Base-by-base conservation (phyloP, 2,888 invertebrate genomes). In the Hermodice carunculata region DNA sequence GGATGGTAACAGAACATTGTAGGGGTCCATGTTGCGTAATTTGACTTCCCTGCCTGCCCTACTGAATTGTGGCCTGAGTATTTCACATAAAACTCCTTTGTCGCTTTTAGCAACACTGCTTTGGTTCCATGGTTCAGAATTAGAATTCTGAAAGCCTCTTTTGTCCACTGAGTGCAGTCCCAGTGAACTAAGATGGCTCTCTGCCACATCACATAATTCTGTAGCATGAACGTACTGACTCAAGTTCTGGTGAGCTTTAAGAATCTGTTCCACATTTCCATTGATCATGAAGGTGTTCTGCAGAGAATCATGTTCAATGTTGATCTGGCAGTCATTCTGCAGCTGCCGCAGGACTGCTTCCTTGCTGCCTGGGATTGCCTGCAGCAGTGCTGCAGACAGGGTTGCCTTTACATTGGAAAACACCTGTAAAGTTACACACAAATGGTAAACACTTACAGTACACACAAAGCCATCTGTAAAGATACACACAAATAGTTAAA, bases 21-120 rank as follows among this genome's bases (percentile, higher is more conserved):
- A 43, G 28, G 28, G 54, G 26, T 54, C 54, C n/a, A 54, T n/a
- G 54, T 54, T 54, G 29, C 42, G n/a, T n/a, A 58, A 40, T 28
- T 64, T 64, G 40, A 70, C 52, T 22, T 60, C 64, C 42, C 70
- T 37, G 4, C 70, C 70, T n/a, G 61, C 37, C 26, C 64, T 54
- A n/a, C 57, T 61, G 22, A 56, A 61, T 34, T 58, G 58, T 0
- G 70, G 70, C n/a, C 61, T 53, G 8, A 65, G 49, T 24, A 70
- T 32, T 29, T 62, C 52, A 49, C 70, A 70, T 5, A 42, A 31
- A 17, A 63, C 58, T 22, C 44, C 59, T 32, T 65, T 70, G 29
- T 70, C 70, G 19, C 42, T 54, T 6, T 22, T 53, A 14, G 22
- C 19, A 22, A 8, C 46, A n/a, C n/a, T 37, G n/a, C 40, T 37